Evolutionary conservation across 1,140 invertebrate species (phyloP), one percentile per base, ranked within the genome.

Genomic region (Oscheius sp.): DNA sequence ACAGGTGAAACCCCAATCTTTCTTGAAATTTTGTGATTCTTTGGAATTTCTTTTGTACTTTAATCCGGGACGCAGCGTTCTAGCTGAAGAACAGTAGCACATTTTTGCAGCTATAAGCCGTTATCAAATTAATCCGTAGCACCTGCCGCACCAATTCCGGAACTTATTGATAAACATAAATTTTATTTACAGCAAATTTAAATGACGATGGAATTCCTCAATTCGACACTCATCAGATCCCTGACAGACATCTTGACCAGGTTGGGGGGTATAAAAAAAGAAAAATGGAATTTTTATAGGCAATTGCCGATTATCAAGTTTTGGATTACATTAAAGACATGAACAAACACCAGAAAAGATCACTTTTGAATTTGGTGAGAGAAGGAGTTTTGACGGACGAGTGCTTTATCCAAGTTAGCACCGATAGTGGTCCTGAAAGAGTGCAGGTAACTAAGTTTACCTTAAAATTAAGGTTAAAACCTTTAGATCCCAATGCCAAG

Each of bases 401-500:
- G 31, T 74, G 71, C 32, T 79, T 79, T 45, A 36, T 79, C 3
- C 81, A 79, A 63, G 67, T 79, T 26, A 59, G 70, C 20, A 74
- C 66, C 13, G 74, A 78, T 49, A 70, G 46, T 58, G 78, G 78
- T 13, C 79, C 78, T 15, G 79, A 80, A 68, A 36, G 79, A 62
- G 61, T 79, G 29, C 79, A 79, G 73, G 78, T 79, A 32, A 26
- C 20, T 4, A 78, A 69, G 58, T 34, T 28, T 18, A 13, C 36
- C n/a, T 73, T 59, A 23, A 64, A 61, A 67, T 28, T 61, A 10
- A 32, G 28, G 66, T 49, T 74, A 18, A 23, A 18, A 26, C 13
- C 28, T 76, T 75, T n/a, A 79, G 77, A 79, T 79, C 26, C 80
- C 78, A 3, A 80, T 79, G 78, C 62, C 65, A 59, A 78, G 71